Evolutionary conservation across 2,113 vertebrate genomes (phyloP), one percentile per base, ranked within the genome.

Genomic region (Cebus imitator): DNA sequence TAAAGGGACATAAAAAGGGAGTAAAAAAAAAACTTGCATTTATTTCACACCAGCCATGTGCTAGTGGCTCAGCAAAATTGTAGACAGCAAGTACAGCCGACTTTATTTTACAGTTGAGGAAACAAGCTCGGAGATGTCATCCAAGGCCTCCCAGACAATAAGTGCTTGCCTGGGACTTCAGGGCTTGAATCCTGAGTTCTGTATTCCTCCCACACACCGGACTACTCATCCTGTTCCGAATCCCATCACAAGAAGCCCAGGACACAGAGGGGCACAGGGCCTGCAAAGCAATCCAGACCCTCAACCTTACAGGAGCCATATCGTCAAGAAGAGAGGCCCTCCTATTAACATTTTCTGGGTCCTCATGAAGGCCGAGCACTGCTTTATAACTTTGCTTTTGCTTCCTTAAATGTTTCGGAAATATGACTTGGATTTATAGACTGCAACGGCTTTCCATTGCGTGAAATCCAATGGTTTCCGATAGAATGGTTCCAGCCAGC

Each of bases 261-360:
- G 43, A 9, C n/a, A 2, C 2, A 21, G 30, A 48, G 10, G 35
- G 35, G 64, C 37, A 13, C 6, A 16, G 43, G 18, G 32, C 13
- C 20, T 52, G 3, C 11, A 13, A 20, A 6, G 48, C n/a, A 23
- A 52, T 14, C 45, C 40, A 73, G 1, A 25, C 20, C 12, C 52
- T 72, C 37, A 4, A 8, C 30, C 61, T 45, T 5, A 10, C 0
- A 35, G 40, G 75, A 27, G 9, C 40, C 1, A 0, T 23, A 8
- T 6, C 27, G 12, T 37, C 50, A 27, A 1, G 88, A 58, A 30
- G 0, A 18, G 2, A 25, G 11, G 3, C 37, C 40, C n/a, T 13
- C 45, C 14, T 52, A 4, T 35, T 52, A n/a, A 4, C 12, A 1
- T 37, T 48, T 8, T 18, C 58, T 55, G 32, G 11, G 16, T 23